Conservation (phyloP, 1,140 invertebrate genomes). For the Bilobella aurantiaca region DNA sequence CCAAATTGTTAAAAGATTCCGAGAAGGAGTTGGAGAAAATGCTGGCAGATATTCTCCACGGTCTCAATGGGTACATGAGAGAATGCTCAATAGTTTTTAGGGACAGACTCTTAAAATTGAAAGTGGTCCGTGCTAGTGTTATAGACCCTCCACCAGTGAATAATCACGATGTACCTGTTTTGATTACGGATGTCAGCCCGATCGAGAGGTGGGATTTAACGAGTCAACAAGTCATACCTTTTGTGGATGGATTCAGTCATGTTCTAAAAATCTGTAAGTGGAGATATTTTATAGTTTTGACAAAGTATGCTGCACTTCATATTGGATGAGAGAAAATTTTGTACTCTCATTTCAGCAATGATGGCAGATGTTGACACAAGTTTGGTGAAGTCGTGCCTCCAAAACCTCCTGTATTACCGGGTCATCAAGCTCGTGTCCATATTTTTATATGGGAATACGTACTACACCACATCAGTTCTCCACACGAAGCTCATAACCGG, state of each 20-base stretch:
- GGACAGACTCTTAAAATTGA: constrained; percentile 26
- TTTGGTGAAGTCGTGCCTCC: constrained; percentile 85
- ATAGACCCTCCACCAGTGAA: constrained; percentile 62
- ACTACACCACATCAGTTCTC: constrained; percentile 71
- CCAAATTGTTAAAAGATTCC: constrained; percentile 34
- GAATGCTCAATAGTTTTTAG: constrained; percentile 29
- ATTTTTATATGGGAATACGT: constrained; percentile 88
- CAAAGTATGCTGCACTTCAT: too few species aligned
- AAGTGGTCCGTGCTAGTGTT: constrained; percentile 33
- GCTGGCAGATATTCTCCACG: constrained; percentile 38
- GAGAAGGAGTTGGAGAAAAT: constrained; percentile 39
- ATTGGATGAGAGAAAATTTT: too few species aligned
- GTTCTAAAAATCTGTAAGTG: constrained; percentile 60
- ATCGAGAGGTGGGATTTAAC: constrained; percentile 78
- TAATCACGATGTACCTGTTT: constrained; percentile 83
- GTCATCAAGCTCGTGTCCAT: constrained; percentile 74
- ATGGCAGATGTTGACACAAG: constrained; percentile 84
- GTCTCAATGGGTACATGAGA: constrained; percentile 37
- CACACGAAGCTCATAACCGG: constrained; percentile 51
- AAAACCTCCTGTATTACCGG: constrained; percentile 78
- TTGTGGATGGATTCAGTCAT: constrained; percentile 87
- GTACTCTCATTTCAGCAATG: constrained; percentile 47
- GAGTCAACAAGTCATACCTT: constrained; percentile 75
- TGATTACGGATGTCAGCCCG: constrained; percentile 51
- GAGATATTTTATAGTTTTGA: too few species aligned